Evolutionary conservation across 2,888 invertebrate genomes (phyloP).

Genomic region (Bombyx huttoni): DNA sequence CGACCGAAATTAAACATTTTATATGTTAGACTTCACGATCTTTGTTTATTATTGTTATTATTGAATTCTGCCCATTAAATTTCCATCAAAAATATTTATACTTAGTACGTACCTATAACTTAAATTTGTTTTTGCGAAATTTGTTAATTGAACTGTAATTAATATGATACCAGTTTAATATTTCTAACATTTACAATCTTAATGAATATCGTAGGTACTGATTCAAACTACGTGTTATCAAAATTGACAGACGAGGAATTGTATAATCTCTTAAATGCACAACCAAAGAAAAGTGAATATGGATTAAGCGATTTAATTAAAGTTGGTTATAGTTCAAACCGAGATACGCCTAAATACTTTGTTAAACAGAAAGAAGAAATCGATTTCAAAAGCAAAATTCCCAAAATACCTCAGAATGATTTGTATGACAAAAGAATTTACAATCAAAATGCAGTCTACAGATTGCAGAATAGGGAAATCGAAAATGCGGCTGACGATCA

Average conservation of each 20-base stretch:
- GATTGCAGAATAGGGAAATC: conserved; percentile 41
- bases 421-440: conserved; percentile 11
- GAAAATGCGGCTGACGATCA: conserved; percentile 25
- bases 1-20: too few relatives aligned
- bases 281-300: conserved; percentile 39
- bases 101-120: too few relatives aligned
- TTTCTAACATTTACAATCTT: background rate
- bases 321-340: conserved; percentile 20
- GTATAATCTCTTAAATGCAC: conserved; percentile 37
- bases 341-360: conserved; percentile 4
- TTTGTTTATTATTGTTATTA: too few relatives aligned
- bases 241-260: conserved; percentile 51
- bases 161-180: background rate
- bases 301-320: conserved; percentile 38
- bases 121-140: too few relatives aligned
- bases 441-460: conserved; percentile 28
- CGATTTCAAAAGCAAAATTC: conserved; percentile 10
- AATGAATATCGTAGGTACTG: conserved; percentile 24
- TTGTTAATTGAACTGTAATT: too few relatives aligned
- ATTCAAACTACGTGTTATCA: conserved; percentile 44
- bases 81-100: too few relatives aligned
- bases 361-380: conserved; percentile 6
- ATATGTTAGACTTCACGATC: too few relatives aligned
- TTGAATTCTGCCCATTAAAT: too few relatives aligned
- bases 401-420: conserved; percentile 14